These are phyloP conservation scores for Laupala kohalensis DNA, from an alignment of 1,140 invertebrate species.

Conservation along the genomic window DNA sequence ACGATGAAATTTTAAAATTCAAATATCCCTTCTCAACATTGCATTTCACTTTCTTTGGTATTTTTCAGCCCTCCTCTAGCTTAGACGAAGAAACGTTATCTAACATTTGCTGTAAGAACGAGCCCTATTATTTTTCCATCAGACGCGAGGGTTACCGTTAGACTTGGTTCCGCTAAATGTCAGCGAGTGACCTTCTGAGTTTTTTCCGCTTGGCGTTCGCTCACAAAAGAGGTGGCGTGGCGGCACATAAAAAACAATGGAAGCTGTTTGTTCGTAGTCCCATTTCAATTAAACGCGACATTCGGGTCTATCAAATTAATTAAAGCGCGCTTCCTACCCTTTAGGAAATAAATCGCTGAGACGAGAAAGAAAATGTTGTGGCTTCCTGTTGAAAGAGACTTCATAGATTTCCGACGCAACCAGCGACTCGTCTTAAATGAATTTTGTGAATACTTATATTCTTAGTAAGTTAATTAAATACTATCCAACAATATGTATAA, in stretches of 20 bases:
- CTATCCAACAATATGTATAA: too few species aligned
- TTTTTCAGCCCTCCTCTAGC: too few species aligned
- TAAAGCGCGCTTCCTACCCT: not conserved
- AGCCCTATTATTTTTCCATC: slow-evolving; percentile 2
- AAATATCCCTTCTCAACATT: too few species aligned
- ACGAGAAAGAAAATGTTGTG: too few species aligned
- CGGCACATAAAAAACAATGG: not conserved
- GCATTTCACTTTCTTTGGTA: too few species aligned
- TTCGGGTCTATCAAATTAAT: not conserved
- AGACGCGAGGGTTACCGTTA: slow-evolving; percentile 3
- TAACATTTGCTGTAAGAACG: slow-evolving; percentile 1
- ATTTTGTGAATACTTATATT: too few species aligned
- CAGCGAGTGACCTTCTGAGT: slow-evolving; percentile 6
- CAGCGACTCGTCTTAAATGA: too few species aligned
- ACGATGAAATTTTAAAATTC: too few species aligned
- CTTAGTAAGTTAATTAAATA: too few species aligned
- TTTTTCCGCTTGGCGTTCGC: not conserved
- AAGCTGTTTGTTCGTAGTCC: not conserved
- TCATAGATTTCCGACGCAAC: too few species aligned
- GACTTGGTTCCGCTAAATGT: slow-evolving; percentile 3
- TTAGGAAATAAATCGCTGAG: not conserved
- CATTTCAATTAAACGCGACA: not conserved
- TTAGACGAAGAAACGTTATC: not conserved
- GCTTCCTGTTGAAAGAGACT: too few species aligned
- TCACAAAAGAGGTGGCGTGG: not conserved